Percentiles rank a stretch among this genome's conserved stretches.
phyloP scores from a whole-genome alignment of 1,140 invertebrate genomes.

The Zaprionus lachaisei region DNA sequence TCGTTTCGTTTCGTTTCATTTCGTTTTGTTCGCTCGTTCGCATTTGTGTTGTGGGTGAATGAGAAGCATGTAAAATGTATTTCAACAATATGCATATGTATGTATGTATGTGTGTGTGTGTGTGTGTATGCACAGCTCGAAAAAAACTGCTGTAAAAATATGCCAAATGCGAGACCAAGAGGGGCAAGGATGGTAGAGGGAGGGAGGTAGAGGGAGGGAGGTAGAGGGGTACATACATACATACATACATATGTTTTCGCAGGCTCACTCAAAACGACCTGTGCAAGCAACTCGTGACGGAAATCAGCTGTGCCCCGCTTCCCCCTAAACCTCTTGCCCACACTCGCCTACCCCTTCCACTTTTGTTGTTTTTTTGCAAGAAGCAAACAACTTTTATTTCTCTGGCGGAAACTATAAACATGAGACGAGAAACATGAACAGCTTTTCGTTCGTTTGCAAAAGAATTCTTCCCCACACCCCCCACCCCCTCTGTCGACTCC shows the following conservation, averaged over 20 bases:
- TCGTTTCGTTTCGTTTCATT: conserved; percentile 45
- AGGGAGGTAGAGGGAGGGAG: background rate
- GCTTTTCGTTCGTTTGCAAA: conserved; percentile 35
- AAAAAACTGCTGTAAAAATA: conserved; percentile 68
- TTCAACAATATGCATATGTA: conserved; percentile 34
- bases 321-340: conserved; percentile 17
- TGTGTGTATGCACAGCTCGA: conserved; percentile 30
- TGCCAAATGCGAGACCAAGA: conserved; percentile 52
- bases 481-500: conserved; percentile 7
- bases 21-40: conserved; percentile 48
- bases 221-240: background rate
- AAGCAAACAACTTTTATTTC: conserved; percentile 49
- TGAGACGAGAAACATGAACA: conserved; percentile 28
- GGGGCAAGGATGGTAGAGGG: background rate
- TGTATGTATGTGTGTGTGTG: conserved; percentile 29
- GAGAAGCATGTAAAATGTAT: conserved; percentile 70
- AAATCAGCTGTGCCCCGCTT: conserved; percentile 66
- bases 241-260: conserved; percentile 22
- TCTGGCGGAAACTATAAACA: conserved; percentile 76
- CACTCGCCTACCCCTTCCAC: conserved; percentile 1
- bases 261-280: conserved; percentile 22
- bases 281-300: conserved; percentile 64
- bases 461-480: conserved; percentile 55
- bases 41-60: conserved; percentile 69
- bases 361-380: conserved; percentile 17